A percentile compares a stretch with the other conserved stretches of the same genome.
These are phyloP conservation scores for Hyles euphorbiae DNA, from an alignment of 1,140 invertebrate species.

Conservation along the genomic window DNA sequence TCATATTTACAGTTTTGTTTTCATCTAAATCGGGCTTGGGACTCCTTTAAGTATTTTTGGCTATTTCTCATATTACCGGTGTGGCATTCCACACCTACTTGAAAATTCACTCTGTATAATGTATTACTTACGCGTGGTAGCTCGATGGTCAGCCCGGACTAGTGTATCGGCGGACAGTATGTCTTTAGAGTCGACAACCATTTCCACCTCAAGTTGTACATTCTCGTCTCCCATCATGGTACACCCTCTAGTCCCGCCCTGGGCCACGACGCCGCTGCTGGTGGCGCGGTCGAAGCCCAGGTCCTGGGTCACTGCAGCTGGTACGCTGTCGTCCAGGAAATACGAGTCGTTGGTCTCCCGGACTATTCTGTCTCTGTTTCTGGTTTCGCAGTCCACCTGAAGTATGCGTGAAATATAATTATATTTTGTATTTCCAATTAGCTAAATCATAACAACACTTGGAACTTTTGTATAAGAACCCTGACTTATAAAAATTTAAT, in stretches of 20 bases:
- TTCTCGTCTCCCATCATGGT: conserved; percentile 23
- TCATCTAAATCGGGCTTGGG: too few relatives aligned
- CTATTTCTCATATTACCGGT: too few relatives aligned
- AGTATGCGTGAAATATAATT: background rate
- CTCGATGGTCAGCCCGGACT: conserved; percentile 54
- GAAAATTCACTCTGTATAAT: too few relatives aligned
- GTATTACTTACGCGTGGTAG: conserved; percentile 34
- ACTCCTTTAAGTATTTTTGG: too few relatives aligned
- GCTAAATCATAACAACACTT: background rate
- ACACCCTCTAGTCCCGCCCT: conserved; percentile 36
- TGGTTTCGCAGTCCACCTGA: conserved; percentile 45
- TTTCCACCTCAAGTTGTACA: conserved; percentile 60
- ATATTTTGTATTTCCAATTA: background rate
- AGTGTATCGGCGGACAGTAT: conserved; percentile 62
- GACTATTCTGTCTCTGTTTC: conserved; percentile 27
- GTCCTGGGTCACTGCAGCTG: conserved; percentile 22
- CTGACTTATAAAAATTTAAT: too few relatives aligned
- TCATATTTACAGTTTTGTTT: too few relatives aligned
- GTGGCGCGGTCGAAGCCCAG: conserved; percentile 13
- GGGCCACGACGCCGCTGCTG: conserved; percentile 30
- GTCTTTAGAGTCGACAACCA: conserved; percentile 61
- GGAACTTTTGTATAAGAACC: too few relatives aligned
- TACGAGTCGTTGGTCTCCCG: conserved; percentile 37
- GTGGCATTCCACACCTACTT: too few relatives aligned
- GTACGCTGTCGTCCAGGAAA: conserved; percentile 21